Evolutionary conservation across 1,140 invertebrate species (phyloP), one percentile per base, ranked within the genome.

Genomic region (Drosophila repletoides): DNA sequence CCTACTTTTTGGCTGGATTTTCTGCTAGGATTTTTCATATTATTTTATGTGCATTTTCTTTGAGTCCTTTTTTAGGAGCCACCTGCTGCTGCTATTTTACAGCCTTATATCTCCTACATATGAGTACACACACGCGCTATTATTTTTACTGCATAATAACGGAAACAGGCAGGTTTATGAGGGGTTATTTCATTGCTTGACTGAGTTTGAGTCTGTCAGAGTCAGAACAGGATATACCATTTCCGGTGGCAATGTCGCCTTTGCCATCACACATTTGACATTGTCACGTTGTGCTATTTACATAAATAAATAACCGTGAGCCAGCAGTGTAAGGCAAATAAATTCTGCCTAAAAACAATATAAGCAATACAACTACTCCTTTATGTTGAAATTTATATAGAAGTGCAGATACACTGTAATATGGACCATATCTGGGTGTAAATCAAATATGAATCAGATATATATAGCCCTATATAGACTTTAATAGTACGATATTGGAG

Each of bases 251-350:
- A 38, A 21, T 12, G 9, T 33, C 24, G 33, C 48, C 36, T 41
- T 38, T 19, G 21, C 22, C 36, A 43, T 19, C 26, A 49, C 56
- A 77, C 56, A 81, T 75, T 72, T 79, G 71, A 79, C 74, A 86
- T 63, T 84, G 79, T 86, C 80, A 84, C 80, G 79, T 79, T 71
- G 80, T 51, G 80, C 71, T 69, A 59, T 73, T 73, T 73, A 45
- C 66, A 73, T 73, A 73, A 73, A 70, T 70, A 73, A 73, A 73
- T 70, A 73, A 70, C 52, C 52, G 33, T 45, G 48, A 60, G 64
- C 59, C 45, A 46, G 77, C 72, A 63, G 40, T 61, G 58, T 41
- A 29, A 38, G 55, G 69, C 48, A 71, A 67, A 77, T 77, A 84
- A 83, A 84, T 77, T 84, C 41, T 14, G 59, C 46, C 60, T 74